A percentile compares a stretch with the other conserved stretches of the same genome.
phyloP scores from a whole-genome alignment of 2,888 invertebrate genomes.

The Chalcis sispes region DNA sequence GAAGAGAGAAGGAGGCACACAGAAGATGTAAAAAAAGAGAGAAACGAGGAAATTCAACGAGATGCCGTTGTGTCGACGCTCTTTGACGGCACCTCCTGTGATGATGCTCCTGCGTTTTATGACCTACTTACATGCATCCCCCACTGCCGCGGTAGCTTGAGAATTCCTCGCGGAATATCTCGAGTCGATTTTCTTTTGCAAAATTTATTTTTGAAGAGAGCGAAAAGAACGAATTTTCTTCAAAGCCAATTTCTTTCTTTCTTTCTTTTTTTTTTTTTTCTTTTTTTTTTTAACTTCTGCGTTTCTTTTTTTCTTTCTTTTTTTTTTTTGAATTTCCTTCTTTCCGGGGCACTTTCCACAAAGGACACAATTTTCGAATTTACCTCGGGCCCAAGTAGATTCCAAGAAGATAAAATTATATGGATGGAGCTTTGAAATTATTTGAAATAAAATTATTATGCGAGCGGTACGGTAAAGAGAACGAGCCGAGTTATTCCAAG shows the following conservation, averaged over 20 bases:
- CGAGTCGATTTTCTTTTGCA: constrained; percentile 55
- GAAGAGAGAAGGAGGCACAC: constrained; percentile 9
- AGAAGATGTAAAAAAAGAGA: constrained; percentile 9
- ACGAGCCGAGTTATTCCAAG: background rate
- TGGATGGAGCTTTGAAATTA: constrained; percentile 24
- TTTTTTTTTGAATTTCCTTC: constrained; percentile 10
- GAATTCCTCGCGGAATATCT: constrained; percentile 53
- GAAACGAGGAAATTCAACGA: constrained; percentile 53
- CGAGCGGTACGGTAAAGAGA: background rate
- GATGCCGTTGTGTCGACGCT: constrained; percentile 59
- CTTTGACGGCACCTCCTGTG: constrained; percentile 59
- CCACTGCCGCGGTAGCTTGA: constrained; percentile 11
- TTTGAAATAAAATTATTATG: constrained; percentile 11
- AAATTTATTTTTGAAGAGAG: constrained; percentile 54
- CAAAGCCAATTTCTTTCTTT: constrained; percentile 41
- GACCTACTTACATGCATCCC: constrained; percentile 61
- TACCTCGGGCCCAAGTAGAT: constrained; percentile 2
- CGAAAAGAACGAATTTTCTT: constrained; percentile 48
- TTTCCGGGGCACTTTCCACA: constrained; percentile 19
- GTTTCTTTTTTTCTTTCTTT: constrained; percentile 4
- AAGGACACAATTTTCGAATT: constrained; percentile 51
- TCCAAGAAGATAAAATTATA: constrained; percentile 23
- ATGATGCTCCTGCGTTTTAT: constrained; percentile 62
- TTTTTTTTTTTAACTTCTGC: constrained; percentile 7
- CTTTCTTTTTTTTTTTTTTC: constrained; percentile 1